phyloP scores from a whole-genome alignment of 2,113 vertebrate species.

The Ptilonorhynchus violaceus region DNA sequence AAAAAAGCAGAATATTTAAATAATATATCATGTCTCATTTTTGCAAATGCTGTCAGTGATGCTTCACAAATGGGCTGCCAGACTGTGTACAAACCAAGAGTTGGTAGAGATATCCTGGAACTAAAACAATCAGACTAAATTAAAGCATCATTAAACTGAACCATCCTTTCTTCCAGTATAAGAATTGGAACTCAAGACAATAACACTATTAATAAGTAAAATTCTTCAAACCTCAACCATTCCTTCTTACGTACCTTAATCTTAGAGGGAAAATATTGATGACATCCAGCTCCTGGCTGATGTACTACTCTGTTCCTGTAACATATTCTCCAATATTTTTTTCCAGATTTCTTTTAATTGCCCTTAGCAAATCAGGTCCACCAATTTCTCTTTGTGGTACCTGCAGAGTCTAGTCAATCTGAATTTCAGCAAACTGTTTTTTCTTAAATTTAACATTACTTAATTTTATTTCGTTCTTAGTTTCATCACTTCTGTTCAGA shows the following conservation, averaged over 20 bases:
- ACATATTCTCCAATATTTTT: background rate
- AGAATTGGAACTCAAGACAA: background rate
- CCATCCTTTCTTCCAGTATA: background rate
- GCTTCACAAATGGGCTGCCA: background rate
- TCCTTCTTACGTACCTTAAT: background rate
- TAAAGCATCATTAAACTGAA: background rate
- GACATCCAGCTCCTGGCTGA: background rate
- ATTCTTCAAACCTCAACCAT: background rate
- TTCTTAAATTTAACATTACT: background rate
- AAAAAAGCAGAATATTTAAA: background rate
- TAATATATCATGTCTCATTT: background rate
- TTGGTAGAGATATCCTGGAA: background rate
- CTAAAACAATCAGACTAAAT: background rate
- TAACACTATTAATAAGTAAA: background rate
- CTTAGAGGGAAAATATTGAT: background rate
- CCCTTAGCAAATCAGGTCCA: background rate
- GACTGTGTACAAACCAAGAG: background rate
- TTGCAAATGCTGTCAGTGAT: background rate
- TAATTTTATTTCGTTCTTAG: background rate
- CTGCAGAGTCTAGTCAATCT: background rate
- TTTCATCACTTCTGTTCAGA: background rate
- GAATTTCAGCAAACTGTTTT: background rate
- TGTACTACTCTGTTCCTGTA: background rate
- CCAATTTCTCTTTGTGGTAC: background rate
- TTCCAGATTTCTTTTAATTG: background rate